phyloP scores from a whole-genome alignment of 2,888 invertebrate species.

The Anthoptus insignis region DNA sequence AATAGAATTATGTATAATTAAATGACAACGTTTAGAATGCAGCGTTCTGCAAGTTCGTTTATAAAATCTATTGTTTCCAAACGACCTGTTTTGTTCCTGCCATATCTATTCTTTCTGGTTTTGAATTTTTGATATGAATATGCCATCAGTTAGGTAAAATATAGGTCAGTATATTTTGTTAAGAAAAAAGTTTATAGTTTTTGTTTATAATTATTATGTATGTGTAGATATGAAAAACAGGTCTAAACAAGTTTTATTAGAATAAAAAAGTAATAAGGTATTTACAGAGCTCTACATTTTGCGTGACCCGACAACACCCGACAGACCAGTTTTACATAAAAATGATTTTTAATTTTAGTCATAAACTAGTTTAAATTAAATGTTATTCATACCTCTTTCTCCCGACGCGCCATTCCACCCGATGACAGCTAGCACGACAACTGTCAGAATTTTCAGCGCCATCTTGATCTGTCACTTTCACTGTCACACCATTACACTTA shows the following conservation, averaged over 20 bases:
- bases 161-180: too few relatives aligned
- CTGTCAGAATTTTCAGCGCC: conserved; percentile 54
- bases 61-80: background rate
- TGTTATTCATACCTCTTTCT: conserved; percentile 64
- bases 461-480: conserved; percentile 53
- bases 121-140: background rate
- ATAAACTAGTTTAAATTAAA: too few relatives aligned
- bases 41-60: background rate
- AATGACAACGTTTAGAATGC: background rate
- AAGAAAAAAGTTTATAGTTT: too few relatives aligned
- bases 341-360: too few relatives aligned
- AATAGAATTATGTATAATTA: background rate
- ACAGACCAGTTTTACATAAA: too few relatives aligned
- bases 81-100: conserved; percentile 6
- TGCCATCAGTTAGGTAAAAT: background rate
- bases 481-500: conserved; percentile 52
- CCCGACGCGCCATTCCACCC: conserved; percentile 51
- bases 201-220: too few relatives aligned
- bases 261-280: too few relatives aligned
- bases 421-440: conserved; percentile 53
- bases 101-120: background rate
- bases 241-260: too few relatives aligned
- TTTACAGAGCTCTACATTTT: too few relatives aligned
- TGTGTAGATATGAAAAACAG: too few relatives aligned
- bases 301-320: too few relatives aligned